Percentiles rank a stretch among this genome's conserved stretches.
Evolutionary conservation across 2,113 vertebrate genomes (phyloP).

Genomic region (Vidua chalybeata): DNA sequence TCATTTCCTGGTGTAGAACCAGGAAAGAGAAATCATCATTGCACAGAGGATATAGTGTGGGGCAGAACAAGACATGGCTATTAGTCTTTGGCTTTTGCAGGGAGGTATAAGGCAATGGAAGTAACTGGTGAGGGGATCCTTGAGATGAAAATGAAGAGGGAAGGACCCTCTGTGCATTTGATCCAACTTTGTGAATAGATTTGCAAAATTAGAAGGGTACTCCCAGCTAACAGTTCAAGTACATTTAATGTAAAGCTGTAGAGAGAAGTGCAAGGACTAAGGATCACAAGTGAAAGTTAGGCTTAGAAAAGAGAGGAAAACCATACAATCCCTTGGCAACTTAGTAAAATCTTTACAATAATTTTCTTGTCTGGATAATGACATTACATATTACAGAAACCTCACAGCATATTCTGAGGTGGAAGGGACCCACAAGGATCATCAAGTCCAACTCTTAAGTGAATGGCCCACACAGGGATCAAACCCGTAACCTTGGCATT

Average conservation of each 20-base stretch:
- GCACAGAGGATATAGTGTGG: background rate
- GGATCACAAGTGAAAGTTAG: background rate
- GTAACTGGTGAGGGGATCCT: background rate
- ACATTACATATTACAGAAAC: background rate
- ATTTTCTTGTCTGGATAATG: background rate
- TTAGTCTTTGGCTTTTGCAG: background rate
- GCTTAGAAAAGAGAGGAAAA: background rate
- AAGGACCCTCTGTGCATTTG: background rate
- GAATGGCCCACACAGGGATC: background rate
- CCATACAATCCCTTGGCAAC: background rate
- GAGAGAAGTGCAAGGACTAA: background rate
- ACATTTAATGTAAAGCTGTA: background rate
- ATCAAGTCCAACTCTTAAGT: background rate
- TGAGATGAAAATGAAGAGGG: background rate
- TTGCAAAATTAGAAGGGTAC: background rate
- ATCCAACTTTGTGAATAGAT: background rate
- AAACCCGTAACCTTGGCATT: background rate
- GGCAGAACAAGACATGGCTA: accelerated
- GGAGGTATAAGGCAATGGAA: background rate
- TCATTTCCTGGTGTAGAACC: background rate
- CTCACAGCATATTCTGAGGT: background rate
- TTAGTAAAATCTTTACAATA: background rate
- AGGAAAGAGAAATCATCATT: background rate
- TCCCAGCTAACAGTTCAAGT: background rate
- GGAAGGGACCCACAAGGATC: background rate